Conservation (phyloP, 53 echinoderm and acorn worm species). For the Temnopleurus reevesii region DNA sequence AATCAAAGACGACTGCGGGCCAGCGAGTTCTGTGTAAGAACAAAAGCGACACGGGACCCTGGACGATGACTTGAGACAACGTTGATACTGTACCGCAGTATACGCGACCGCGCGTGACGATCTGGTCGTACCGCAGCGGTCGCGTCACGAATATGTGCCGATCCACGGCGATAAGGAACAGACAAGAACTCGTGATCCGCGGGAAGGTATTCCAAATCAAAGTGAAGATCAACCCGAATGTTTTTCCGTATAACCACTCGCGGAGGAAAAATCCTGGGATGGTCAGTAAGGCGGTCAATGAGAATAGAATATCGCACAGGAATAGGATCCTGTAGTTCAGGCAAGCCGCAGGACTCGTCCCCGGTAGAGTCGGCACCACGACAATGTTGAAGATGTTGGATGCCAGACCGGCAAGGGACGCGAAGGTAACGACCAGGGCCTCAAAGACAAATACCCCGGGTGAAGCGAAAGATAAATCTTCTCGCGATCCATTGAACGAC, state of each 20-base stretch:
- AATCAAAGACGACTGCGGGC: background rate
- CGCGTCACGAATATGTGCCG: background rate
- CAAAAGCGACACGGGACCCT: background rate
- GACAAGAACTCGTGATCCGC: background rate
- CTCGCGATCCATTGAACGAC: background rate
- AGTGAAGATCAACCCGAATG: background rate
- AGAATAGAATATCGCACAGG: background rate
- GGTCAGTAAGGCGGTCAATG: background rate
- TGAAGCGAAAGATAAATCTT: background rate
- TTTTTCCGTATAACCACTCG: background rate
- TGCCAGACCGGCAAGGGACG: background rate
- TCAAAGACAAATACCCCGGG: background rate
- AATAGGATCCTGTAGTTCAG: background rate
- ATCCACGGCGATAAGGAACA: conserved; percentile 5
- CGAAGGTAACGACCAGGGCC: background rate
- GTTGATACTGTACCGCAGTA: background rate
- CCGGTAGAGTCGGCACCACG: background rate
- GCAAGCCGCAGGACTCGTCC: background rate
- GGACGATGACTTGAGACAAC: background rate
- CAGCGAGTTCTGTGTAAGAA: background rate
- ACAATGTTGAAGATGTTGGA: background rate
- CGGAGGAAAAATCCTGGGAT: background rate
- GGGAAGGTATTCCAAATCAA: background rate
- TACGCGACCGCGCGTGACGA: background rate
- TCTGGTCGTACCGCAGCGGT: background rate